These are phyloP conservation scores for Elanus axillaris DNA, from an alignment of 2,113 vertebrate genomes.

Conservation along the genomic window DNA sequence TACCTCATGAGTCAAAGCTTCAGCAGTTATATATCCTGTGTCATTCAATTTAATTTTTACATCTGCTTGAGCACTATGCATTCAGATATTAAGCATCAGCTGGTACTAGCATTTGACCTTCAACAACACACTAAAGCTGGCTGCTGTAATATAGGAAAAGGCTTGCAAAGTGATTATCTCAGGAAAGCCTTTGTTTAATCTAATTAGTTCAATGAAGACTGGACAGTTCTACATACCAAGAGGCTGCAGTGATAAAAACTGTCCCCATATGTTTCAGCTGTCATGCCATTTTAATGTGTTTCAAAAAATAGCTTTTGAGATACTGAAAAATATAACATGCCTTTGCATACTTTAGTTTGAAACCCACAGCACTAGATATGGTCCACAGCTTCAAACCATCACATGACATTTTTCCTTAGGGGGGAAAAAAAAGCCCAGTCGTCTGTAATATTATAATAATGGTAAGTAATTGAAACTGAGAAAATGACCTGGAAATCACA, in stretches of 20 bases:
- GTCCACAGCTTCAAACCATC: background rate
- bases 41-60: background rate
- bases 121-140: conserved; percentile 65
- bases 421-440: background rate
- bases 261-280: background rate
- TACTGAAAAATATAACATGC: background rate
- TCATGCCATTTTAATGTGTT: background rate
- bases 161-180: conserved; percentile 77
- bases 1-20: background rate
- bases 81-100: conserved; percentile 33
- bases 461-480: background rate
- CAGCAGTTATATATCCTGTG: background rate
- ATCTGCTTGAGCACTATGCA: background rate
- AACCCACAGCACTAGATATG: background rate
- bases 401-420: background rate
- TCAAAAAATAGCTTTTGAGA: background rate
- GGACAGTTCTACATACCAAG: conserved; percentile 41
- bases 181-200: conserved; percentile 80
- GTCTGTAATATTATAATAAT: background rate
- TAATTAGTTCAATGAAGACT: conserved; percentile 71
- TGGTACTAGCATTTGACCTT: conserved; percentile 74
- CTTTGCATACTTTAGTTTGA: background rate
- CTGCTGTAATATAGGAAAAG: conserved; percentile 64
- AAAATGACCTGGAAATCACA: background rate
- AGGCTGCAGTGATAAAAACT: background rate